Base-by-base conservation (phyloP, 1,140 invertebrate genomes). In the Sycobia sp. region DNA sequence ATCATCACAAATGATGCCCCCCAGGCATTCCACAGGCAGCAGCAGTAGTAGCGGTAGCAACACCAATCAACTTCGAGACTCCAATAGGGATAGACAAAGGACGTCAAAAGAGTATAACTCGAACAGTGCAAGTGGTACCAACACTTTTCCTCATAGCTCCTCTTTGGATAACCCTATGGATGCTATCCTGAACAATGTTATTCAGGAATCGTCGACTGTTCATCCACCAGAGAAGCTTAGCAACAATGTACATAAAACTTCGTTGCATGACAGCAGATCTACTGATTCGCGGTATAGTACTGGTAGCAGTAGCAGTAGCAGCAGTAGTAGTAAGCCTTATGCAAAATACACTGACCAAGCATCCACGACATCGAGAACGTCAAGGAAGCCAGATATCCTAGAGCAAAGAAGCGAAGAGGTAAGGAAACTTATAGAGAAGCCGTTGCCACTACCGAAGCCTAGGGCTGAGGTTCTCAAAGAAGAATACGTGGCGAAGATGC, bases 331-430 rank as follows among this genome's bases (percentile, higher is more conserved):
- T 7, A 80, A 81, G 62, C 5, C 66, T 18, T 76, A 73, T 22
- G 66, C 68, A 0, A 76, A 76, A 46, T 76, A 78, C 27, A 16
- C 60, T 1, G 74, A 79, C 10, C 18, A 27, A 8, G 18, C 60
- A 7, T 59, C 62, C 3, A 67, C 66, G 29, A 39, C 49, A 1
- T 62, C 59, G 7, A 7, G 69, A 73, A 29, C 60, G 18, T 70
- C 68, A 25, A 63, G 70, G 14, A 77, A 78, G 36, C 61, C 68
- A 4, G 78, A 80, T 20, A 66, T 65, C 4, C 46, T 73, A 3
- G 76, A 80, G 20, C 73, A 78, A 18, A 71, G 78, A 44, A 70
- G 65, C 16, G 78, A 82, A 4, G 79, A 82, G 11, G 77, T 78
- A 4, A 63, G 78, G 1, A 81, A 82, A 34, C 39, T 80, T 0